Conservation (phyloP, 2,113 vertebrate genomes). For the Gavia stellata region DNA sequence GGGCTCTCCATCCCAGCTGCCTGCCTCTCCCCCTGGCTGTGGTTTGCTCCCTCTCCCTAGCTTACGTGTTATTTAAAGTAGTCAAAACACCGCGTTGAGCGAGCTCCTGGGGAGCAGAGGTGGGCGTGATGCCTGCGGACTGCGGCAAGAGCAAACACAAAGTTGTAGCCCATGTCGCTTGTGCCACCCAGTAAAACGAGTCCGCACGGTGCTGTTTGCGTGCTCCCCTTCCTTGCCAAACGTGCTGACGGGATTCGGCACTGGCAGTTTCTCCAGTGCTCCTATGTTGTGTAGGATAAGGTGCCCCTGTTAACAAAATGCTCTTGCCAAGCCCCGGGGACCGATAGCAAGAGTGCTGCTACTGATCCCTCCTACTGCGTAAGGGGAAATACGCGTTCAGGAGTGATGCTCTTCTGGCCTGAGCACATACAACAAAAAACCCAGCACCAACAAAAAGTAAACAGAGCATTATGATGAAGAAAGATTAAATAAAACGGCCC, state of each 20-base stretch:
- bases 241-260: neutral
- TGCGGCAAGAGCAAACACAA: neutral
- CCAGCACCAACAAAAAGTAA: neutral
- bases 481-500: neutral
- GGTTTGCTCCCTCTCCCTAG: neutral
- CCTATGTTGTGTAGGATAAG: neutral
- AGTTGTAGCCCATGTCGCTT: neutral
- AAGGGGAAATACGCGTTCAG: neutral
- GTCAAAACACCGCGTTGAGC: neutral
- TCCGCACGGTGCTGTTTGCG: neutral
- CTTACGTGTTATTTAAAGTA: neutral
- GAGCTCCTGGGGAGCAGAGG: neutral
- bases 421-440: neutral
- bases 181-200: neutral
- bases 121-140: rapidly evolving
- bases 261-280: neutral
- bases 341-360: neutral
- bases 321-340: neutral
- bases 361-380: neutral
- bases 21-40: neutral
- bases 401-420: neutral
- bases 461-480: neutral
- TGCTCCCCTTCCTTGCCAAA: neutral
- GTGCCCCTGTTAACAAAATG: neutral
- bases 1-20: neutral